A percentile compares a stretch with the other conserved stretches of the same genome.
Conservation (phyloP, 2,113 vertebrate genomes). For the Macaca fascicularis region DNA sequence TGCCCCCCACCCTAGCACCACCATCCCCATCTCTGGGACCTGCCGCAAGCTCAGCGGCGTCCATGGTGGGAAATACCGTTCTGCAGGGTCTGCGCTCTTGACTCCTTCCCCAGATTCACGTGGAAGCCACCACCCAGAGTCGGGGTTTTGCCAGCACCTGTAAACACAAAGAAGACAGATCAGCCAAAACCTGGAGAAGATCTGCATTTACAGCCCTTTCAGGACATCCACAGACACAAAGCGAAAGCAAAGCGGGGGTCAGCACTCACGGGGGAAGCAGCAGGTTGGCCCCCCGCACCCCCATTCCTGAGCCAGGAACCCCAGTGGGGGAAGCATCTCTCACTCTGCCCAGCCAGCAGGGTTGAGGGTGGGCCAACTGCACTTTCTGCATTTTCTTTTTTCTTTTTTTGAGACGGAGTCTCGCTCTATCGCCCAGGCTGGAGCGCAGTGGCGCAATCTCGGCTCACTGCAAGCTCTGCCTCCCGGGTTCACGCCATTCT, state of each 20-base stretch:
- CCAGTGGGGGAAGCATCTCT: background rate
- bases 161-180: background rate
- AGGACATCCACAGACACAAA: background rate
- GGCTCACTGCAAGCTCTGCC: no score
- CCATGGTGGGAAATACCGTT: constrained; percentile 84
- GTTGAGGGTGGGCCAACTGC: rapidly evolving
- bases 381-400: background rate
- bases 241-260: background rate
- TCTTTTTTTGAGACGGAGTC: background rate
- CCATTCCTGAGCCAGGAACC: background rate
- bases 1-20: background rate
- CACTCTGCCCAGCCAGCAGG: background rate
- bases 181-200: background rate
- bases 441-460: no score
- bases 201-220: no score
- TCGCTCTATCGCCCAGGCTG: no score
- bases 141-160: constrained; percentile 88
- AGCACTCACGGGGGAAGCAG: rapidly evolving
- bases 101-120: constrained; percentile 91
- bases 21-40: background rate
- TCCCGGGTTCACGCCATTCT: no score
- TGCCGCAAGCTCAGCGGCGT: background rate
- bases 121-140: constrained; percentile 91
- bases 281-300: rapidly evolving
- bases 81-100: constrained; percentile 93